Base-by-base conservation (phyloP, 2,113 vertebrate genomes). In the Xerus inauris region DNA sequence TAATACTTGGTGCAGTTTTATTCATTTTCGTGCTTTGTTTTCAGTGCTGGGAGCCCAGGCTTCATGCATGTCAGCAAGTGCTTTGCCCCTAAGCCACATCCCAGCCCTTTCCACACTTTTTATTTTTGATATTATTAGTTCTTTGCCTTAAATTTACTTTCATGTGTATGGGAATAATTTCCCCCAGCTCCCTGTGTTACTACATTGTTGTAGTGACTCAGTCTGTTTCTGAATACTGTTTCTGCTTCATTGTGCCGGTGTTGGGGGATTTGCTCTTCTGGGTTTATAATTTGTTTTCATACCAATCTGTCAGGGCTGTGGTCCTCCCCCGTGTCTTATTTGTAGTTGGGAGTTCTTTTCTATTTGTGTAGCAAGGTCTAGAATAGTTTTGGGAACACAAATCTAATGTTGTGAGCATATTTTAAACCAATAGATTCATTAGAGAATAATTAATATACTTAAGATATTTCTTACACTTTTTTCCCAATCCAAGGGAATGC, bases 61-160 rank as follows among this genome's bases (percentile, higher is more conserved):
- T n/a, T 82, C 8, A 26, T 17, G 54, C 54, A 12, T 54, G 64
- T 30, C 14, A 65, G 64, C 62, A 5, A 4, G 30, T 13, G 12
- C 10, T 59, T 38, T n/a, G 35, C 26, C 35, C 49, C 32, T 13
- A 10, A 62, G 30, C 30, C 64, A 14, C 8, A 6, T 7, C 13
- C n/a, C 54, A 30, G 22, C 22, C 8, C n/a, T 26, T 81, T 16
- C 13, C 10, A 65, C 35, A 32, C 11, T 35, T 32, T 64, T 35
- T 65, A 22, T 38, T 45, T 81, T 93, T 59, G 73, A 80, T 22
- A 59, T 54, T 28, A 59, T 54, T 96, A 42, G 26, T 71, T 93
- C 14, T 62, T 82, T 87, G 69, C 62, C 54, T 87, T 71, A 82
- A 64, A 82, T 89, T 42, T 80, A 57, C 54, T 96, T 96, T 96